phyloP scores from a whole-genome alignment of 2,113 vertebrate genomes.

The Cebus imitator region DNA sequence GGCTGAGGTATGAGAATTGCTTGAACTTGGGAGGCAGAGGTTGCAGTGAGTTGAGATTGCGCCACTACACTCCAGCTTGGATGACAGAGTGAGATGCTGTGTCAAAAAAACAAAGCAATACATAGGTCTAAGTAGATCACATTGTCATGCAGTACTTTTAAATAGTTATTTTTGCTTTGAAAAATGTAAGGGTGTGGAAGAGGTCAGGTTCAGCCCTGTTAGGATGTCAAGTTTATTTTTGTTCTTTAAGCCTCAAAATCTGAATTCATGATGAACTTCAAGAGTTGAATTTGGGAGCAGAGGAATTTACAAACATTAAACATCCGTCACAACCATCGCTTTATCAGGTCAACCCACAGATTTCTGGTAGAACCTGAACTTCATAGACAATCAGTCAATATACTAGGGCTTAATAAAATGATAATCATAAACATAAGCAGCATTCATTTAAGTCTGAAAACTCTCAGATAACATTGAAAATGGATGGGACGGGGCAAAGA shows the following conservation, averaged over 20 bases:
- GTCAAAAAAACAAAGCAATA: not conserved
- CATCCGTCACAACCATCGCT: not conserved
- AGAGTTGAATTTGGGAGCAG: not conserved
- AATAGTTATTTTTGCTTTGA: not conserved
- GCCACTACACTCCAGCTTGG: too few relatives aligned
- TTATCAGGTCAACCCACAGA: not conserved
- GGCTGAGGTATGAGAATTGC: too few relatives aligned
- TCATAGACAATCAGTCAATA: not conserved
- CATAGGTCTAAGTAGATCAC: not conserved
- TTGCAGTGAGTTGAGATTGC: too few relatives aligned
- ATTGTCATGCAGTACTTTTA: not conserved
- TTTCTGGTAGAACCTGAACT: not conserved
- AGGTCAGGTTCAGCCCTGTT: not conserved
- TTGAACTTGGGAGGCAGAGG: too few relatives aligned
- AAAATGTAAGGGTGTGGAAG: not conserved
- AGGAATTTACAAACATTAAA: not conserved
- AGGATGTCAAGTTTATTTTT: not conserved
- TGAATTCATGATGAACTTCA: not conserved
- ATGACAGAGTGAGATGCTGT: too few relatives aligned
- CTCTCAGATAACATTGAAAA: not conserved
- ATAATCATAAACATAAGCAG: not conserved
- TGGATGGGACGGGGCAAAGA: not conserved
- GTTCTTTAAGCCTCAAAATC: not conserved
- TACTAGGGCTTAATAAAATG: not conserved
- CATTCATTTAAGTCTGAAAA: not conserved